Percentiles rank a stretch among this genome's conserved stretches.
phyloP scores from a whole-genome alignment of 2,797 vertebrate genomes.

The Lithobates sylvaticus region DNA sequence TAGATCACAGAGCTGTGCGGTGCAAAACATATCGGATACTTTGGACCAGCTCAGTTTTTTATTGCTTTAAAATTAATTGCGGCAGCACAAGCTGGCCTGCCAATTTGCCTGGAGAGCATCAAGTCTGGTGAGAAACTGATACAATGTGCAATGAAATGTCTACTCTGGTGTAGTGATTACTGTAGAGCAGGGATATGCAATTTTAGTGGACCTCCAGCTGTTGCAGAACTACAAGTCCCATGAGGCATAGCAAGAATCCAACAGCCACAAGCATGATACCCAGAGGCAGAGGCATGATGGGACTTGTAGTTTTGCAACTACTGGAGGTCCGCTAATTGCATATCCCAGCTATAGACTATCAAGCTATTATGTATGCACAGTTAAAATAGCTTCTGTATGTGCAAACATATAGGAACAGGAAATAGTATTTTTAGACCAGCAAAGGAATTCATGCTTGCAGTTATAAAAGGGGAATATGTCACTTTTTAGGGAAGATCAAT shows the following conservation, averaged over 20 bases:
- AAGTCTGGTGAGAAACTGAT: conserved; percentile 84
- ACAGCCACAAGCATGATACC: too few relatives aligned
- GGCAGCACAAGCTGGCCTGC: conserved; percentile 87
- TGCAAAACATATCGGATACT: conserved; percentile 90
- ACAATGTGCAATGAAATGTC: conserved; percentile 41
- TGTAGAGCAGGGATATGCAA: too few relatives aligned
- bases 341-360: too few relatives aligned
- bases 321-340: too few relatives aligned
- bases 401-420: neutral
- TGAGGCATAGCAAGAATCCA: too few relatives aligned
- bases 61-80: conserved; percentile 93
- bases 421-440: neutral
- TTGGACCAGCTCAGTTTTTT: conserved; percentile 90
- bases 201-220: too few relatives aligned
- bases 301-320: too few relatives aligned
- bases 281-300: too few relatives aligned
- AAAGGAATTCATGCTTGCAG: neutral
- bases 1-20: conserved; percentile 94
- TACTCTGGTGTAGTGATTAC: neutral
- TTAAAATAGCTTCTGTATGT: neutral
- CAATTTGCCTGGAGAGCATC: conserved; percentile 87
- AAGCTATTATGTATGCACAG: neutral
- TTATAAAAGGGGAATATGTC: neutral
- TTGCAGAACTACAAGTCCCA: too few relatives aligned
- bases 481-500: neutral